phyloP scores from a whole-genome alignment of 2,113 vertebrate species.

The Tichodroma muraria region DNA sequence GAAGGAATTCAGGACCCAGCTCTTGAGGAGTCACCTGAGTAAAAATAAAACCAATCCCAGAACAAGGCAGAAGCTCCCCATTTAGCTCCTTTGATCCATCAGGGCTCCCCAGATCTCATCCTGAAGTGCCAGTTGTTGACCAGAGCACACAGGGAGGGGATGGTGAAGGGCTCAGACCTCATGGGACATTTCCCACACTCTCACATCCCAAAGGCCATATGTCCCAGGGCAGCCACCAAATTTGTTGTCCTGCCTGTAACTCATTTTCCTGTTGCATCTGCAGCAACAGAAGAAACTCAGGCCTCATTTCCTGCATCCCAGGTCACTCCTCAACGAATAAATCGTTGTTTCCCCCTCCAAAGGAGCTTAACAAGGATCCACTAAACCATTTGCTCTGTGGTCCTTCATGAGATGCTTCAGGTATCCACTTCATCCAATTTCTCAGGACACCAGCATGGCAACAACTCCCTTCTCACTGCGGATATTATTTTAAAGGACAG shows the following conservation, averaged over 20 bases:
- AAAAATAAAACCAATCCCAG: not conserved
- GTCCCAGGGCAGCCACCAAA: not conserved
- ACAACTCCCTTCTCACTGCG: not conserved
- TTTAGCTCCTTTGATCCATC: not conserved
- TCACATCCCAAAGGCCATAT: not conserved
- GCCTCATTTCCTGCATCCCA: not conserved
- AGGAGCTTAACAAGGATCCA: not conserved
- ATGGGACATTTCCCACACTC: not conserved
- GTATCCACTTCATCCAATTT: not conserved
- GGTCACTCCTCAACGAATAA: not conserved
- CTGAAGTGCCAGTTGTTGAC: not conserved
- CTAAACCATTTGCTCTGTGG: not conserved
- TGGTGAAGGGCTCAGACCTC: not conserved
- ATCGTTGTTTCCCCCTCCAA: not conserved
- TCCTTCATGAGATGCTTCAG: not conserved
- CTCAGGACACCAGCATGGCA: not conserved
- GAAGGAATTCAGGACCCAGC: not conserved
- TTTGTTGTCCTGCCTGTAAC: not conserved
- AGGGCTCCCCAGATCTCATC: not conserved
- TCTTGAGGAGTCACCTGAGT: not conserved
- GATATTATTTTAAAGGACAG: not conserved
- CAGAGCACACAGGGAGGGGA: not conserved
- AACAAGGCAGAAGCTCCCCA: not conserved
- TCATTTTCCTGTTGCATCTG: not conserved
- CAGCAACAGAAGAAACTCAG: not conserved